Conservation (phyloP, 2,888 invertebrate genomes). For the Maniola hyperantus region DNA sequence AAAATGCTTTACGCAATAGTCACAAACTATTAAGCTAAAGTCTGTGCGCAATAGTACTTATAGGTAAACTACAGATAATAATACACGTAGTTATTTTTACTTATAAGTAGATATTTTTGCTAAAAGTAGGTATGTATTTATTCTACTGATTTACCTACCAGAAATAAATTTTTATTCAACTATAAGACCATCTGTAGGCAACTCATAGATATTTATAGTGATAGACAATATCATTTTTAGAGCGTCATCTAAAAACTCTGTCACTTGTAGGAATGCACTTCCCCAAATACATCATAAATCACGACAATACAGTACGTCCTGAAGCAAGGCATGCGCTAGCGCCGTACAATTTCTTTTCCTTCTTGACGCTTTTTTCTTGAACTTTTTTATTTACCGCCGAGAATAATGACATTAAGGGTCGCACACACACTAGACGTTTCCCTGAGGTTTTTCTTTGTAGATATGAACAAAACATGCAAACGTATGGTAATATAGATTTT, state of each 20-base stretch:
- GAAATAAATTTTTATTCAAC: no score
- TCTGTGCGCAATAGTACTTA: no score
- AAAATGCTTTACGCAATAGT: no score
- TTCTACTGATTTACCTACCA: no score
- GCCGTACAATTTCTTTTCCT: slow-evolving; percentile 59
- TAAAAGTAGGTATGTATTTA: no score
- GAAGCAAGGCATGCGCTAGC: slow-evolving; percentile 45
- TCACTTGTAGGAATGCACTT: slow-evolving; percentile 13
- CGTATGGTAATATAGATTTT: not conserved
- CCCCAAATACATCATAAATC: slow-evolving; percentile 27
- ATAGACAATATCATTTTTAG: not conserved
- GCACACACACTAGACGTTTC: not conserved
- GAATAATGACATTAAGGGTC: slow-evolving; percentile 79
- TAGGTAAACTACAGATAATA: no score
- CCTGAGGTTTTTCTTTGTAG: not conserved
- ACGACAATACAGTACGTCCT: slow-evolving; percentile 22
- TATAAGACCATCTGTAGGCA: no score
- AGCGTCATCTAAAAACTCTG: not conserved
- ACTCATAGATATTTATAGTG: no score
- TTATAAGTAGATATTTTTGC: no score
- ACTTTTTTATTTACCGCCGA: slow-evolving; percentile 76
- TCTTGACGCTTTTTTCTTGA: slow-evolving; percentile 75
- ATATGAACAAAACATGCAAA: no score
- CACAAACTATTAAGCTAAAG: no score
- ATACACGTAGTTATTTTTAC: no score